Base-by-base conservation (phyloP, 2,888 invertebrate species). In the Cerastoderma edule region DNA sequence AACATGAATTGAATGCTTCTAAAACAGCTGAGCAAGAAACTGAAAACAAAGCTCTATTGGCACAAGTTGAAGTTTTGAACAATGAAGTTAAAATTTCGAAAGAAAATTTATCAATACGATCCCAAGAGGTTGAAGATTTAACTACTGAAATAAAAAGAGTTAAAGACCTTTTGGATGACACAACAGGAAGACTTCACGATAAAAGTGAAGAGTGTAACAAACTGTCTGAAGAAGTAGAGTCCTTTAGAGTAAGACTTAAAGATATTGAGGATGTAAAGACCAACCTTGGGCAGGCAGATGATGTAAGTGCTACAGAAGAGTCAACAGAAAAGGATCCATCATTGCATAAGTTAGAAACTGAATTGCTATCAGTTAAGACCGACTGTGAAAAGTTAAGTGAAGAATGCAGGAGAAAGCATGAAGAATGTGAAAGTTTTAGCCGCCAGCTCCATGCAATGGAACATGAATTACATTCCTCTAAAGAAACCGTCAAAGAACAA, bases 401-500 rank as follows among this genome's bases (percentile, higher is more conserved):
- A 27, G 78, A 83, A 53, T 70, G 75, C 69, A 57, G 65, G 30
- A 73, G 70, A 56, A 75, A 75, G 33, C 67, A 67, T 72, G 71
- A 63, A 46, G 77, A 80, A 50, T 79, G 77, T 73, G 79, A 80
- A 65, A 83, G 79, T 72, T 79, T 77, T 65, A 77, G 71, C 68
- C 71, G 75, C 24, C 77, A 78, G 33, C 64, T 83, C n/a, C 73
- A 70, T 68, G 71, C 81, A 16, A 77, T 89, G 16, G 80, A 85
- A 69, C 69, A 57, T 28, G 71, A 85, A 50, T 44, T 84, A 8
- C 72, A 82, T 19, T 68, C 74, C 5, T 54, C 87, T 6, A 78
- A 82, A 69, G 33, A 67, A 19, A 79, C 86, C n/a, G 27, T 84
- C 32, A 76, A 78, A 13, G 83, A 82, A n/a, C 50, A 32, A n/a